These are phyloP conservation scores for Lichenostomus cassidix DNA, from an alignment of 2,113 vertebrate genomes.

Conservation along the genomic window DNA sequence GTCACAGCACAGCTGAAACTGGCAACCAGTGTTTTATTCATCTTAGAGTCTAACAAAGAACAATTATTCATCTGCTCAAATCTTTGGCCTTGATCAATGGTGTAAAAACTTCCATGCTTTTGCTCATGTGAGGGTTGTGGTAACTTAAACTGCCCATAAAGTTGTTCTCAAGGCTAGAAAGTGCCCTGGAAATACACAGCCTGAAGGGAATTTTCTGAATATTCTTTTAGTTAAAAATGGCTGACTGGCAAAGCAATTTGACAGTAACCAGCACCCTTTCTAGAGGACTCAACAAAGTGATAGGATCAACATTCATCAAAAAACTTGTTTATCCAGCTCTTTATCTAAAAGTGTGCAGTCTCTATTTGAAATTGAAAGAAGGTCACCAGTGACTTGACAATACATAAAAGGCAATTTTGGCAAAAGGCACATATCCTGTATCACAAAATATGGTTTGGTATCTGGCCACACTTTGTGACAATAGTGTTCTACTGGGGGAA, in stretches of 20 bases:
- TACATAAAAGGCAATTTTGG: not conserved
- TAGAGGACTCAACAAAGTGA: not conserved
- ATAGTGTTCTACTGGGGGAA: accelerated
- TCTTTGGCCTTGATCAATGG: not conserved
- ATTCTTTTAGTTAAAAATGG: not conserved
- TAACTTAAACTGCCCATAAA: not conserved
- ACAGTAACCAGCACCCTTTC: not conserved
- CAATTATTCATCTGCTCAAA: not conserved
- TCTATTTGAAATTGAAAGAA: not conserved
- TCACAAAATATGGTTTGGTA: not conserved
- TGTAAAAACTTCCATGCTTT: not conserved
- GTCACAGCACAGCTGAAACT: not conserved
- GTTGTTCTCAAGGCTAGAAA: not conserved
- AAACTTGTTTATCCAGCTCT: not conserved
- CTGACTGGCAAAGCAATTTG: not conserved
- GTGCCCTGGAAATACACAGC: not conserved
- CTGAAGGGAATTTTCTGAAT: not conserved
- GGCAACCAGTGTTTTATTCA: not conserved
- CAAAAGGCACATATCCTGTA: not conserved
- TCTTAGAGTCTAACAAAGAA: not conserved
- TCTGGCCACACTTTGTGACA: not conserved
- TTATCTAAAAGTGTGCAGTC: not conserved
- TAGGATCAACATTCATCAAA: not conserved
- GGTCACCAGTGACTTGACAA: not conserved
- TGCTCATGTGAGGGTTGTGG: not conserved